These are phyloP conservation scores for Australoheros scitulus DNA, from an alignment of 2,113 vertebrate species.

Conservation along the genomic window DNA sequence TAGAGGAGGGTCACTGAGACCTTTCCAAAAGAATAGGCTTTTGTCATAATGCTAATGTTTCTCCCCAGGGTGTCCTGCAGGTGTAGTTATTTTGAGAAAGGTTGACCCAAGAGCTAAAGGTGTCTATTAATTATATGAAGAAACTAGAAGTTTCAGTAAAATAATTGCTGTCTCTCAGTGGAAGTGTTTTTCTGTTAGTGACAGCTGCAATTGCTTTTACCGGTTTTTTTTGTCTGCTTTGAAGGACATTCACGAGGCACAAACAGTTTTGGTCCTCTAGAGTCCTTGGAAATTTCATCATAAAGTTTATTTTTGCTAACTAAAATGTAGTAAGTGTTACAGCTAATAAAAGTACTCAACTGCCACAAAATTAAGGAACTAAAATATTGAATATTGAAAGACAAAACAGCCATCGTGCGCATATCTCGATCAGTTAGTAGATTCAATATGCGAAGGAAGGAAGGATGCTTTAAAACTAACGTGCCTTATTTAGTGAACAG, in stretches of 20 bases:
- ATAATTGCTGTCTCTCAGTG: not conserved
- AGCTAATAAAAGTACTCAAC: not conserved
- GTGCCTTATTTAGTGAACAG: not conserved
- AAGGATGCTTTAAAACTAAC: not conserved
- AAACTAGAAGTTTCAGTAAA: not conserved
- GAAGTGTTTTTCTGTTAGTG: not conserved
- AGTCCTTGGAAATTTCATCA: not conserved
- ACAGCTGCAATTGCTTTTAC: not conserved
- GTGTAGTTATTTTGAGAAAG: constrained; percentile 1
- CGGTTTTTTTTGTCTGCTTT: too few relatives aligned
- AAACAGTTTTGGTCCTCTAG: not conserved
- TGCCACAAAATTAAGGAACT: not conserved
- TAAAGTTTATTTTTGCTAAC: too few relatives aligned
- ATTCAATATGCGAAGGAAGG: not conserved
- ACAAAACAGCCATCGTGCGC: not conserved
- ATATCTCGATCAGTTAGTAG: not conserved
- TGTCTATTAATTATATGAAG: not conserved
- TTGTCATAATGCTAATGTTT: constrained; percentile 35
- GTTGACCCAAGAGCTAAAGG: not conserved
- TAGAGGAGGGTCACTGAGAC: constrained; percentile 21
- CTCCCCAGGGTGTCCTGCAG: constrained; percentile 16
- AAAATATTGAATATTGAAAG: not conserved
- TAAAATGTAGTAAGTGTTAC: not conserved
- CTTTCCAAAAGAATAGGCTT: constrained; percentile 21
- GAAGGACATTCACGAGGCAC: not conserved